phyloP scores from a whole-genome alignment of 2,797 vertebrate genomes.

The Chelon auratus region DNA sequence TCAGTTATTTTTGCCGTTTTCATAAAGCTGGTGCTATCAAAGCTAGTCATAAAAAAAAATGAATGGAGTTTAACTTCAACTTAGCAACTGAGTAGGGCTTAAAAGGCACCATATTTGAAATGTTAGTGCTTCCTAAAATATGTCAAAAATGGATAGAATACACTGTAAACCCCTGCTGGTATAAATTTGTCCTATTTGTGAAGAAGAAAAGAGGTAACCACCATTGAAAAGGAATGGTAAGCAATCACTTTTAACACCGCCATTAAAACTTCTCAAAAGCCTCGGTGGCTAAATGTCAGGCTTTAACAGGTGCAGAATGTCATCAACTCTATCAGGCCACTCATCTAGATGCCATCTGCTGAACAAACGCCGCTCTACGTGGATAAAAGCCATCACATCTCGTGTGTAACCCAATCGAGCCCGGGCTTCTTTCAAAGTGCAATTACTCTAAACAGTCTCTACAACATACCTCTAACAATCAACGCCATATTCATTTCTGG shows the following conservation, averaged over 20 bases:
- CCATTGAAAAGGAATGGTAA: background rate
- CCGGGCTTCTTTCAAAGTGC: slow-evolving; percentile 13
- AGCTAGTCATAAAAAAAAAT: background rate
- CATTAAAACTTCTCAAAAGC: slow-evolving; percentile 6
- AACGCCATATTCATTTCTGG: slow-evolving; percentile 56
- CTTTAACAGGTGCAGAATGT: slow-evolving; percentile 60
- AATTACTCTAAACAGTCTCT: slow-evolving; percentile 49
- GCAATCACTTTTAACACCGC: slow-evolving; percentile 6
- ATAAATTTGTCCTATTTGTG: background rate
- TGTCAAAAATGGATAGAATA: background rate
- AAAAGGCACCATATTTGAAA: background rate
- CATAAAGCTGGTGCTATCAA: background rate
- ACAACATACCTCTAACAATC: slow-evolving; percentile 70
- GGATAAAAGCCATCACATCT: slow-evolving; percentile 37
- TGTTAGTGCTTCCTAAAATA: background rate
- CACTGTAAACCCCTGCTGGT: background rate
- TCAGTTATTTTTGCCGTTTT: background rate
- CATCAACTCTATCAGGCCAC: slow-evolving; percentile 31
- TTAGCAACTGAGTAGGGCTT: background rate
- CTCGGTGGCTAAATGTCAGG: slow-evolving; percentile 50
- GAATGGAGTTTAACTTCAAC: background rate
- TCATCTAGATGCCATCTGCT: slow-evolving; percentile 49
- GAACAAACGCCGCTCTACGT: slow-evolving; percentile 32
- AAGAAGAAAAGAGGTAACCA: background rate
- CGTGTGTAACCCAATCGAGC: slow-evolving; percentile 9